Evolutionary conservation across 2,888 invertebrate genomes (phyloP).

Genomic region (Heteromurus nitidus): DNA sequence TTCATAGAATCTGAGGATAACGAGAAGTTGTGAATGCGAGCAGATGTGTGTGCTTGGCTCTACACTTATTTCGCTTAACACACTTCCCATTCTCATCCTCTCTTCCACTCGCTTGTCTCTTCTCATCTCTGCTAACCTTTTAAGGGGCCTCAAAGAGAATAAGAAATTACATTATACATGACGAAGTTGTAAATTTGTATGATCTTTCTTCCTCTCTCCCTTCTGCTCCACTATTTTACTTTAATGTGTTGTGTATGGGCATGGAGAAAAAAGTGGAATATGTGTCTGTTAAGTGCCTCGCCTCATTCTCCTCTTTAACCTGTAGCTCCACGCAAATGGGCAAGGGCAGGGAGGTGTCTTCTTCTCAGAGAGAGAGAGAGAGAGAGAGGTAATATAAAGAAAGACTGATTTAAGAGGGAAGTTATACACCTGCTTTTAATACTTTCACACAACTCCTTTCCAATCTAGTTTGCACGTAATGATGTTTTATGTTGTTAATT

Average conservation of each 20-base stretch:
- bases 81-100: no score
- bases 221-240: neutral
- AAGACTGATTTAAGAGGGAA: constrained; percentile 28
- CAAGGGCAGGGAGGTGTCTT: neutral
- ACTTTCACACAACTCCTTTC: constrained; percentile 33
- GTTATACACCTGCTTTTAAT: constrained; percentile 16
- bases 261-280: neutral
- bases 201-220: constrained; percentile 34
- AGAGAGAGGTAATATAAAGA: neutral
- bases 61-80: no score
- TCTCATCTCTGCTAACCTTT: constrained; percentile 40
- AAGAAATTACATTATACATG: constrained; percentile 53
- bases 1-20: no score
- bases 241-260: neutral
- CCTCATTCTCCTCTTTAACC: constrained; percentile 31
- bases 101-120: constrained; percentile 9
- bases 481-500: constrained; percentile 57
- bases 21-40: constrained; percentile 15
- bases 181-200: constrained; percentile 58
- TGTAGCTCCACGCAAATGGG: constrained; percentile 52
- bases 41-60: no score
- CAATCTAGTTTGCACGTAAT: constrained; percentile 58
- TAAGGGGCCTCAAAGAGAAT: constrained; percentile 48
- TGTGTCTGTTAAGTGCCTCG: neutral
- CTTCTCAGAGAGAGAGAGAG: constrained; percentile 19